Evolutionary conservation across 2,888 invertebrate genomes (phyloP), one percentile per base, ranked within the genome.

Genomic region (Neuroscelio doddi): DNA sequence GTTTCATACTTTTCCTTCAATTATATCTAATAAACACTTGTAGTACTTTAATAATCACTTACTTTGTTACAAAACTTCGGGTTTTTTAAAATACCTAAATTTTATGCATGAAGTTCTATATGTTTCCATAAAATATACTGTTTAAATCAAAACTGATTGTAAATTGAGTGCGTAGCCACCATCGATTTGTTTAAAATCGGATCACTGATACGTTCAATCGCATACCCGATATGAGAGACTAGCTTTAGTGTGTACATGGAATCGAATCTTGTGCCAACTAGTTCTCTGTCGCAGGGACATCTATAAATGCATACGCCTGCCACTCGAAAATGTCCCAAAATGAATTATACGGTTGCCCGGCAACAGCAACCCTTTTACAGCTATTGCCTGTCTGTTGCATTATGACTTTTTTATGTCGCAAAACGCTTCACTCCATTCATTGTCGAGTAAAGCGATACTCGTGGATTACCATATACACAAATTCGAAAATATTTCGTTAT

Each of bases 121-220:
- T n/a, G n/a, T n/a, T n/a, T n/a, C n/a, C 21, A 21, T 5, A 21
- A 5, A 21, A 30, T 3, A 9, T 4, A 30, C 30, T 30, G 73
- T 53, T 72, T 73, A 78, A 73, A 75, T 79, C 73, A 69, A 74
- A 74, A 67, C 75, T 76, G 81, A 79, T 80, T 81, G 80, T 80
- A 82, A 82, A 83, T 82, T 82, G 80, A 81, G 82, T 79, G 78
- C 81, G 75, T 80, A 81, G 79, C 82, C 81, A 73, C 75, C 75
- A 77, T 78, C 81, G 82, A 83, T 82, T 82, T 82, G 79, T 82
- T 83, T 80, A 78, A 81, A 82, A 82, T 83, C 80, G 75, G 81
- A 83, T 83, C 81, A 81, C 76, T 70, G 77, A 68, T 73, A 70
- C 69, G 71, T 69, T 57, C 67, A 67, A 70, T 74, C 70, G 70